Evolutionary conservation across 1,140 invertebrate species (phyloP), one percentile per base, ranked within the genome.

Genomic region (Thaumatotibia leucotreta): DNA sequence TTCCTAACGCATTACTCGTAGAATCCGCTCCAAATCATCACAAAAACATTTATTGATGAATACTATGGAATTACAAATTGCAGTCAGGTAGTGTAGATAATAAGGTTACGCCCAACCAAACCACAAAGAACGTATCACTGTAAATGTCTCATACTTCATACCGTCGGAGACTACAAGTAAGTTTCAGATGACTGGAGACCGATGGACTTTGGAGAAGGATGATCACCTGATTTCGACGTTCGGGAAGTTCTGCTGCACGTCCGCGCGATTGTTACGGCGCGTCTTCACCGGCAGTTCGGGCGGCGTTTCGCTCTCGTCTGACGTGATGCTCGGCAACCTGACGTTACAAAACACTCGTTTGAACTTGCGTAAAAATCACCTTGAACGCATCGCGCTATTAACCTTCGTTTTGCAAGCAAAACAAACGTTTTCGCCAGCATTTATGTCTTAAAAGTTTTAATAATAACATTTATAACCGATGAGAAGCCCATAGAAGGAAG

Each of bases 281-380:
- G 89, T 91, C 78, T 92, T 92, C 14, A 77, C 89, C 9, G 91
- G 91, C 80, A 92, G 73, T 77, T 91, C 91, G 11, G 91, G 91
- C 67, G 91, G 91, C 62, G 88, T 87, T 77, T 89, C 86, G 68
- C 75, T 83, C 66, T 88, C 88, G 75, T 88, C 84, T 49, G 85
- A 88, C 61, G 86, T 86, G 50, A 89, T 84, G 67, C 84, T 86
- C n/a, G 85, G 82, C 75, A 90, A 69, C 58, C 88, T 83, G 52
- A 45, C n/a, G 39, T 52, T 32, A 50, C 63, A 8, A 63, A 33
- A 62, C 31, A 32, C 14, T 0, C 31, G 14, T 58, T 58, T 58
- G 1, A 58, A 29, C 52, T 58, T 58, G 52, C 52, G 52, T 58
- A 27, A 58, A 58, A 31, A 27, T 31, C 52, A 29, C 52, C 52